Evolutionary conservation across 2,797 vertebrate genomes (phyloP).

Genomic region (Sebastes aleutianus): DNA sequence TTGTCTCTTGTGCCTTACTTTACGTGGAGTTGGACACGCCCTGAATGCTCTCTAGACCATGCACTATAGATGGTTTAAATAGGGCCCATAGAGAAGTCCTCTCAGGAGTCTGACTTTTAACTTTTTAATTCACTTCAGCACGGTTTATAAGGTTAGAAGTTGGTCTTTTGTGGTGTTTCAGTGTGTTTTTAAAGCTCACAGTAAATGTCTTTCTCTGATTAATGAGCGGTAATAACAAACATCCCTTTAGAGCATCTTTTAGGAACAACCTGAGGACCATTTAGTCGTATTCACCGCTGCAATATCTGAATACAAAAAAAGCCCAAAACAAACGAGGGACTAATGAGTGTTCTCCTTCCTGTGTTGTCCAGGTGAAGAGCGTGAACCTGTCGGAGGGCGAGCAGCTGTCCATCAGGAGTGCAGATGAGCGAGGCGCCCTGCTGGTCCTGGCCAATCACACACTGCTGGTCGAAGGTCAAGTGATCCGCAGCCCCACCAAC

Average conservation of each 20-base stretch:
- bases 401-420: conserved; percentile 91
- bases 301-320: neutral
- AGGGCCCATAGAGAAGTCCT: too few relatives aligned
- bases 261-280: neutral
- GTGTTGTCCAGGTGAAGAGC: conserved; percentile 89
- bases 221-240: neutral
- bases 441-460: conserved; percentile 95
- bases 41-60: too few relatives aligned
- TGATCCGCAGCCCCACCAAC: conserved; percentile 97
- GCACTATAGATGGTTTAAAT: too few relatives aligned
- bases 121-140: neutral
- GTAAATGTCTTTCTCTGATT: neutral
- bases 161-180: neutral
- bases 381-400: conserved; percentile 96
- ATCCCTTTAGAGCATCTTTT: neutral
- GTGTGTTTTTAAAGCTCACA: neutral
- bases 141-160: too few relatives aligned
- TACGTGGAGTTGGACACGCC: too few relatives aligned
- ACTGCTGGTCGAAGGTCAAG: conserved; percentile 96
- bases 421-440: conserved; percentile 81
- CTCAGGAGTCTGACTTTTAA: too few relatives aligned
- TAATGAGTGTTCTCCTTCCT: neutral
- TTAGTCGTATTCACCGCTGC: neutral
- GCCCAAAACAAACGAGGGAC: neutral
- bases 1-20: too few relatives aligned